Conservation (phyloP, 92 coral and sea anemone species). For the Chrysogorgia sp. region DNA sequence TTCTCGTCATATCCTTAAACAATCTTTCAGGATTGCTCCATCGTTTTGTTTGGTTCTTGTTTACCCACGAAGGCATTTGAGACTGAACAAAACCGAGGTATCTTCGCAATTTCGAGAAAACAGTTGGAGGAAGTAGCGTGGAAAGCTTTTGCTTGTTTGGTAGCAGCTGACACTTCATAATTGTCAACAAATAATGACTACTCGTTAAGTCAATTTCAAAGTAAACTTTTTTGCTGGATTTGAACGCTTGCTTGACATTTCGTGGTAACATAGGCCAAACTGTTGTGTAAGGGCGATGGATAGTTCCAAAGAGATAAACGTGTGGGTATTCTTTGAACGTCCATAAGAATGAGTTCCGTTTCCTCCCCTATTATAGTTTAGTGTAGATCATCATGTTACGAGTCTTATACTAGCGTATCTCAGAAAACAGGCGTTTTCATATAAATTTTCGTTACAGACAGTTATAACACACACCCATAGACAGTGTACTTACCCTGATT, state of each 20-base stretch:
- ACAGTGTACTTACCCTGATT: constrained; percentile 2
- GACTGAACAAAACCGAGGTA: constrained; percentile 4
- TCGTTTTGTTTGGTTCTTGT: neutral
- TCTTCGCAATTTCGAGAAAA: constrained; percentile 3
- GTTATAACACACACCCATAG: no score
- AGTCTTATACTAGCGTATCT: constrained; percentile 2
- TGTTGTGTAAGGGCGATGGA: constrained; percentile 33
- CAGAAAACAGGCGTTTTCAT: neutral
- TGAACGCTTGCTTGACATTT: constrained; percentile 35
- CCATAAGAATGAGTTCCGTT: constrained; percentile 29
- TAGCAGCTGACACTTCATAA: constrained; percentile 16
- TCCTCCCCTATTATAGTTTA: neutral
- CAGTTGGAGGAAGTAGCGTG: constrained; percentile 9
- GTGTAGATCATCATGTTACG: neutral
- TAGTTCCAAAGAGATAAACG: constrained; percentile 31
- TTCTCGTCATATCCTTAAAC: constrained; percentile 20
- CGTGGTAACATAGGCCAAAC: constrained; percentile 37
- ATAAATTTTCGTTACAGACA: neutral
- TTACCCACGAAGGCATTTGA: constrained; percentile 35
- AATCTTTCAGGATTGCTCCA: neutral
- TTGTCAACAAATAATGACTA: constrained; percentile 8
- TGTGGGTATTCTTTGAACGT: constrained; percentile 23
- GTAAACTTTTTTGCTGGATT: constrained; percentile 28
- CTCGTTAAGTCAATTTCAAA: constrained; percentile 30
- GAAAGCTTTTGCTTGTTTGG: constrained; percentile 27